phyloP scores from a whole-genome alignment of 2,888 invertebrate genomes.

The Mesorhabditis sp. region DNA sequence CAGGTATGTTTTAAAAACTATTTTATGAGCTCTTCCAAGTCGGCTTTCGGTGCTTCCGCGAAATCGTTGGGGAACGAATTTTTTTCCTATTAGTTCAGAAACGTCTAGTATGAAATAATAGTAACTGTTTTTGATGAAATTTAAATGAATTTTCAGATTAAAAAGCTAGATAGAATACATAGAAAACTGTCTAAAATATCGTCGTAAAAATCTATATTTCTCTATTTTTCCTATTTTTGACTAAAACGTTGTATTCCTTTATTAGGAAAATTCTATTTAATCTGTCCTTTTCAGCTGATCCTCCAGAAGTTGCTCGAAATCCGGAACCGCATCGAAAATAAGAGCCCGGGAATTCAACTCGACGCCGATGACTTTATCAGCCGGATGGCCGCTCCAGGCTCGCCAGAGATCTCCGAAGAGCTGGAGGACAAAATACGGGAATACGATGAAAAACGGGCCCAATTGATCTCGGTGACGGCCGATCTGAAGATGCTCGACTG shows the following conservation, averaged over 20 bases:
- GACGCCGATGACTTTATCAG: neutral
- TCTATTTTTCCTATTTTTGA: too few species aligned
- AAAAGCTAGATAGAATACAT: too few species aligned
- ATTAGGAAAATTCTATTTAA: too few species aligned
- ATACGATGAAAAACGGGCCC: neutral
- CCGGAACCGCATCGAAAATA: neutral
- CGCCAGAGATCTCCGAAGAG: constrained; percentile 6
- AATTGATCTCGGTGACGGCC: neutral
- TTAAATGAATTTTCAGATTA: too few species aligned
- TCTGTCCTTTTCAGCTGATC: too few species aligned
- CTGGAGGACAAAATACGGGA: neutral
- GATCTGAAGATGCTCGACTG: neutral
- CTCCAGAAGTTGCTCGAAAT: neutral
- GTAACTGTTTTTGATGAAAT: too few species aligned
- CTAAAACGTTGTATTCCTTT: too few species aligned
- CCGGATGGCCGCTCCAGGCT: neutral
- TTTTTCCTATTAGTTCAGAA: too few species aligned
- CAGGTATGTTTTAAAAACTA: neutral
- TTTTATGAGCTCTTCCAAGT: neutral
- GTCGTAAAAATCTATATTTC: too few species aligned
- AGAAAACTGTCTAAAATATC: too few species aligned
- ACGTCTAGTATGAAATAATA: too few species aligned
- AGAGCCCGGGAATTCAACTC: neutral
- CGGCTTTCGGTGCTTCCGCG: neutral
- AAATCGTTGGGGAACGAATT: too few species aligned